A percentile compares a stretch with the other conserved stretches of the same genome.
phyloP scores from a whole-genome alignment of 2,113 vertebrate genomes.

The Nibea coibor region DNA sequence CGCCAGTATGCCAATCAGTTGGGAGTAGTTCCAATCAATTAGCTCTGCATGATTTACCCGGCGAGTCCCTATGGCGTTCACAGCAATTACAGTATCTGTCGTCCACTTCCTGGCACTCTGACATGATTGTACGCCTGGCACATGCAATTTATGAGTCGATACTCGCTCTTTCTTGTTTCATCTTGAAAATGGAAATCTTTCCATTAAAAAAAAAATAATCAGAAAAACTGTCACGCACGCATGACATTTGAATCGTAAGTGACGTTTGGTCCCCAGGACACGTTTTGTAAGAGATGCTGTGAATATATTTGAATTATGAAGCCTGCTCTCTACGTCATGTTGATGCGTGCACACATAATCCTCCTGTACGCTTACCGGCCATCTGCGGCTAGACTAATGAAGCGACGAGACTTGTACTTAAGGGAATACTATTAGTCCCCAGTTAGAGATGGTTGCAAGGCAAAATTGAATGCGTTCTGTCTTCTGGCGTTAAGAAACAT shows the following conservation, averaged over 20 bases:
- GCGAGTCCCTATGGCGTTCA: conserved; percentile 42
- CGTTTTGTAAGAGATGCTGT: not conserved
- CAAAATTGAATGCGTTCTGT: conserved; percentile 12
- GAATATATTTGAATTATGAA: not conserved
- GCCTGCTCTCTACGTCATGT: not conserved
- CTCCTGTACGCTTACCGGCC: conserved; percentile 39
- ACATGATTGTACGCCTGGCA: conserved; percentile 6
- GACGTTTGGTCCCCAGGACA: not conserved
- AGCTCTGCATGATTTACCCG: conserved; percentile 68
- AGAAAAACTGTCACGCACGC: not conserved
- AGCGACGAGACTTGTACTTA: conserved; percentile 17
- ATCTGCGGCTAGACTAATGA: conserved; percentile 51
- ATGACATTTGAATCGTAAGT: not conserved
- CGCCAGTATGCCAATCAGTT: conserved; percentile 53
- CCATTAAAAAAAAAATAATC: not conserved
- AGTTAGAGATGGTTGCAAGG: conserved; percentile 21
- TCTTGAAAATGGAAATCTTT: conserved; percentile 1
- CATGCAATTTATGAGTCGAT: not conserved
- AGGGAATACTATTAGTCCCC: conserved; percentile 37
- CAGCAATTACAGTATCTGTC: conserved; percentile 50
- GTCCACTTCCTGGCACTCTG: conserved; percentile 19
- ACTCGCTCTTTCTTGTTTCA: not conserved
- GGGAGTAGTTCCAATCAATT: conserved; percentile 71
- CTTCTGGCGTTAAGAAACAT: conserved; percentile 12
- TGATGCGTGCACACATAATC: conserved; percentile 6